A percentile compares a stretch with the other conserved stretches of the same genome.
Conservation (phyloP, 1,140 invertebrate genomes). For the Danaus plexippus region DNA sequence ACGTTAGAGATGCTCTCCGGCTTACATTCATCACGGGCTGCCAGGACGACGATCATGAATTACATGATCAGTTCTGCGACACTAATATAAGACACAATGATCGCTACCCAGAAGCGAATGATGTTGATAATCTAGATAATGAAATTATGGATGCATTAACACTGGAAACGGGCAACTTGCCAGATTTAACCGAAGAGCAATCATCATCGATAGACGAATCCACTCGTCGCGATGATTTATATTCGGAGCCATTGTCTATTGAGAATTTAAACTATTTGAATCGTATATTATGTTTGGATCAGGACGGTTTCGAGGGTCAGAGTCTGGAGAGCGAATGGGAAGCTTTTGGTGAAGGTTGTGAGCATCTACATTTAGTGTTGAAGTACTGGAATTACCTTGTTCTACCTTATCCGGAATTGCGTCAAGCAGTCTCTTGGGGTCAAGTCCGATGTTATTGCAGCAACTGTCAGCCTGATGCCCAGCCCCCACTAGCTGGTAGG, state of each 20-base stretch:
- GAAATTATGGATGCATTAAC: slow-evolving; percentile 53
- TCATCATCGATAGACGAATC: slow-evolving; percentile 51
- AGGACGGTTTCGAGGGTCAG: slow-evolving; percentile 33
- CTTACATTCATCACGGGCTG: slow-evolving; percentile 4
- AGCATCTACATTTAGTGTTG: slow-evolving; percentile 43
- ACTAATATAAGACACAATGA: slow-evolving; percentile 60
- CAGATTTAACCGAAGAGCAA: slow-evolving; percentile 50
- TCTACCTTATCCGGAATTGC: slow-evolving; percentile 40
- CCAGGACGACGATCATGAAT: slow-evolving; percentile 16
- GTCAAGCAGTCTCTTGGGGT: slow-evolving; percentile 45
- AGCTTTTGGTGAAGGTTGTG: slow-evolving; percentile 41
- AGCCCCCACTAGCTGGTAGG: slow-evolving; percentile 38
- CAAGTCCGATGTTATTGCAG: slow-evolving; percentile 48
- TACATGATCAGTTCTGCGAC: slow-evolving; percentile 34
- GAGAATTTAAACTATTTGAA: slow-evolving; percentile 50
- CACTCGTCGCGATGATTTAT: slow-evolving; percentile 45
- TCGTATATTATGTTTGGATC: slow-evolving; percentile 39
- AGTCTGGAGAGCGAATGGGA: slow-evolving; percentile 49
- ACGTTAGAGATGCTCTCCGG: slow-evolving; percentile 4
- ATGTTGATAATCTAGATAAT: slow-evolving; percentile 48
- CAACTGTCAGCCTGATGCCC: slow-evolving; percentile 40
- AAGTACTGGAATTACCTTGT: slow-evolving; percentile 50
- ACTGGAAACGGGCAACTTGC: slow-evolving; percentile 45
- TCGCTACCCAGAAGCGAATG: slow-evolving; percentile 49
- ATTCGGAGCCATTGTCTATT: slow-evolving; percentile 28